These are phyloP conservation scores for Pristionchus entomophagus DNA, from an alignment of 2,888 invertebrate genomes.

Conservation along the genomic window DNA sequence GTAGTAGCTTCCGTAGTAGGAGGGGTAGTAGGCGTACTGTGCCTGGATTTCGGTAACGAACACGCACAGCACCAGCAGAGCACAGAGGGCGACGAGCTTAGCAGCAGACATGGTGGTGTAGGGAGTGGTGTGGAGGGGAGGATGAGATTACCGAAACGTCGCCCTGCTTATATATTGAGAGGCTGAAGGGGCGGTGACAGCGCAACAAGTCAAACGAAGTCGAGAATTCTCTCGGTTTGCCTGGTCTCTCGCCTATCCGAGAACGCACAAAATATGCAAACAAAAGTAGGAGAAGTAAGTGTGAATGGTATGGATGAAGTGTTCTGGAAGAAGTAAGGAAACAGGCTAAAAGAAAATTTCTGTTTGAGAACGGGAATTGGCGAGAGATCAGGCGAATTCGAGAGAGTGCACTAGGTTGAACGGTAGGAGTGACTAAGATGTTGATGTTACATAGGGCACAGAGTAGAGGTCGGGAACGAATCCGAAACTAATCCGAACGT, in stretches of 20 bases:
- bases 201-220: conserved; percentile 8
- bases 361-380: neutral
- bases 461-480: conserved; percentile 10
- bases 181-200: neutral
- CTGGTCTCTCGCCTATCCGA: neutral
- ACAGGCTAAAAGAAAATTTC: neutral
- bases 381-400: neutral
- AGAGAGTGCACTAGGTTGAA: neutral
- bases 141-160: conserved; percentile 11
- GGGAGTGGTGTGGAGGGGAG: neutral
- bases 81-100: conserved; percentile 51
- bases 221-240: neutral
- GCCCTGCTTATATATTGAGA: neutral
- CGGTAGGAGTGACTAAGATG: neutral
- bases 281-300: conserved; percentile 1
- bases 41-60: conserved; percentile 53
- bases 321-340: neutral
- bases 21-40: conserved; percentile 51
- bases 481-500: no score
- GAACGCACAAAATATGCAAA: neutral
- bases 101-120: neutral
- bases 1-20: conserved; percentile 43
- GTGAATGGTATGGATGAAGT: neutral
- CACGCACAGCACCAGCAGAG: conserved; percentile 54
- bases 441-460: neutral